These are phyloP conservation scores for Hydractinia echinata DNA, from an alignment of 30 jellyfish, hydroid and myxozoan species.

Conservation along the genomic window DNA sequence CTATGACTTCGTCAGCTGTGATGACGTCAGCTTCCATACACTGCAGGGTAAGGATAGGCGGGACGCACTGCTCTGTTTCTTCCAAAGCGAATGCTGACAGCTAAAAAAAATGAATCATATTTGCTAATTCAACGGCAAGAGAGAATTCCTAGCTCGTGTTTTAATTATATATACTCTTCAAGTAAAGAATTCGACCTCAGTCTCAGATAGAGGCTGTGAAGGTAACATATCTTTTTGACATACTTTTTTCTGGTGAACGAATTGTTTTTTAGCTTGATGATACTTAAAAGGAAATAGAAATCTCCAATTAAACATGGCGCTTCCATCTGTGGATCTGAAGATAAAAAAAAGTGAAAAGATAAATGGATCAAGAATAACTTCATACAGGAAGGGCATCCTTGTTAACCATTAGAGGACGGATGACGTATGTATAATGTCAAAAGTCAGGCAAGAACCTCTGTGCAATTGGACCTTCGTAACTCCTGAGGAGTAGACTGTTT, in stretches of 20 bases:
- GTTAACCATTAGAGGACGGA: too few species aligned
- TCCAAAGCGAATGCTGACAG: conserved; percentile 3
- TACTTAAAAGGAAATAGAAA: conserved; percentile 63
- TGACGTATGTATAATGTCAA: too few species aligned
- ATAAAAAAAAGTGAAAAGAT: background rate
- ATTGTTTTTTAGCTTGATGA: conserved; percentile 74
- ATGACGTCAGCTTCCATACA: conserved; percentile 42
- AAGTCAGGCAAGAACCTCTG: too few species aligned
- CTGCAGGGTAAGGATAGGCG: conserved; percentile 18
- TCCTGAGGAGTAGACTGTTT: too few species aligned
- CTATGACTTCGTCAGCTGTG: conserved; percentile 14
- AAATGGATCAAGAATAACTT: too few species aligned
- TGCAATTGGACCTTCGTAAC: too few species aligned
- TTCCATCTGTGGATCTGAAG: conserved; percentile 85
- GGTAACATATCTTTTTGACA: background rate
- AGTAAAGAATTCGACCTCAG: background rate
- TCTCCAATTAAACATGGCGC: conserved; percentile 96
- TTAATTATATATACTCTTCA: background rate
- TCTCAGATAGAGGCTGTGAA: background rate
- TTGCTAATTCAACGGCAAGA: background rate
- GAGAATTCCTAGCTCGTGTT: background rate
- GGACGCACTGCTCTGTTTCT: conserved; percentile 28
- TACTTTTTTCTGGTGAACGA: conserved; percentile 72
- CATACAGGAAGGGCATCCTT: too few species aligned
- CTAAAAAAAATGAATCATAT: background rate